phyloP scores from a whole-genome alignment of 2,113 vertebrate genomes.

The Tragelaphus buxtoni region DNA sequence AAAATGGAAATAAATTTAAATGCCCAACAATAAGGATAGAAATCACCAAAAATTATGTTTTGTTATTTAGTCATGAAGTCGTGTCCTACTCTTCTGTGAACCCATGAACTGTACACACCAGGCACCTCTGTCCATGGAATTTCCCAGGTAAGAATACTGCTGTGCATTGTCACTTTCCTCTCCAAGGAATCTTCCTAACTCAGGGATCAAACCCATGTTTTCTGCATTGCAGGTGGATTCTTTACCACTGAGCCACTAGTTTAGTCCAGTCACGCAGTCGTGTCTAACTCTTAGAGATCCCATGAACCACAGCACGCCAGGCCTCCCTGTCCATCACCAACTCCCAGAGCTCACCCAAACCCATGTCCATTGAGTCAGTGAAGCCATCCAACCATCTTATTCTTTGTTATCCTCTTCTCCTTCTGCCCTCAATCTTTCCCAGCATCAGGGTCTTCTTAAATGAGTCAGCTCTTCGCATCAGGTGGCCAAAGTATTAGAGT shows the following conservation, averaged over 20 bases:
- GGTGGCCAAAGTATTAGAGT: background rate
- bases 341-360: background rate
- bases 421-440: background rate
- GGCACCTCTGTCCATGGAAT: background rate
- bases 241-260: background rate
- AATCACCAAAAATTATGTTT: background rate
- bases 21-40: background rate
- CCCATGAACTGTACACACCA: background rate
- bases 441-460: background rate
- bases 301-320: background rate
- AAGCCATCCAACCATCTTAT: background rate
- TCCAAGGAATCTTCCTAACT: background rate
- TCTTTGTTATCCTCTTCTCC: background rate
- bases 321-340: background rate
- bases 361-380: background rate
- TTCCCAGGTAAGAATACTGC: background rate
- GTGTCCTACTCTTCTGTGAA: background rate
- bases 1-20: background rate
- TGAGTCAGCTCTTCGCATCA: background rate
- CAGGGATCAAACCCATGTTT: background rate
- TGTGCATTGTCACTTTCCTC: background rate
- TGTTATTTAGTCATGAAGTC: background rate
- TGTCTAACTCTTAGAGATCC: background rate
- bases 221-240: background rate
- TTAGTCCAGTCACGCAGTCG: background rate